Evolutionary conservation across 2,888 invertebrate genomes (phyloP), one percentile per base, ranked within the genome.

Genomic region (Exocentrus adspersus): DNA sequence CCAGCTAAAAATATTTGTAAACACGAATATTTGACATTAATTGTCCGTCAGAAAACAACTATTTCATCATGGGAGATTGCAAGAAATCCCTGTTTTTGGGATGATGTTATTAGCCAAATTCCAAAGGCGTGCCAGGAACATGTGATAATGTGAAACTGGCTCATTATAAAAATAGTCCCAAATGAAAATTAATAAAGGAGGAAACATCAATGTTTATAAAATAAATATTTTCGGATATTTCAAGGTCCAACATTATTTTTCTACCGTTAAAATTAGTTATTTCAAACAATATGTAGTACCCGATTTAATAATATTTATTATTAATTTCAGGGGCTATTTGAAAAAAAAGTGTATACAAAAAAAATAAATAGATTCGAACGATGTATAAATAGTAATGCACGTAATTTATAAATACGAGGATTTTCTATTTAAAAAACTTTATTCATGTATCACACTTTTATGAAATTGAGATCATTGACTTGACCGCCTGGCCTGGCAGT

Each of bases 1-100:
- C n/a, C n/a, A n/a, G 54, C 54, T 43, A 54, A 54, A 30, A 54
- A 12, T 54, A 54, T 54, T 54, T 54, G 54, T 54, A 54, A 54
- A 43, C 43, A 54, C 16, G 43, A 16, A 30, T 28, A 43, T 42
- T 24, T 54, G 54, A 54, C 43, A 54, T 54, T 54, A 54, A 43
- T 43, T 43, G 43, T 53, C 20, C 12, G 20, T 37, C 12, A 10
- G 41, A 41, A 12, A 51, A 51, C 32, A 32, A 17, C 10, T 32
- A 32, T 32, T 32, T 30, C 30, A n/a, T 51, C 51, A 32, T n/a
- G 19, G 32, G 1, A 5, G 10, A 17, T 17, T 5, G 43, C 43
- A 43, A n/a, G 43, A 43, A 43, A 43, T 10, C 10, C 17, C 24
- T 24, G 48, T 48, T 45, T 46, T 37, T n/a, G 14, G 5, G n/a